Evolutionary conservation across 2,888 invertebrate genomes (phyloP), one percentile per base, ranked within the genome.

Genomic region (Cylloceria caligata): DNA sequence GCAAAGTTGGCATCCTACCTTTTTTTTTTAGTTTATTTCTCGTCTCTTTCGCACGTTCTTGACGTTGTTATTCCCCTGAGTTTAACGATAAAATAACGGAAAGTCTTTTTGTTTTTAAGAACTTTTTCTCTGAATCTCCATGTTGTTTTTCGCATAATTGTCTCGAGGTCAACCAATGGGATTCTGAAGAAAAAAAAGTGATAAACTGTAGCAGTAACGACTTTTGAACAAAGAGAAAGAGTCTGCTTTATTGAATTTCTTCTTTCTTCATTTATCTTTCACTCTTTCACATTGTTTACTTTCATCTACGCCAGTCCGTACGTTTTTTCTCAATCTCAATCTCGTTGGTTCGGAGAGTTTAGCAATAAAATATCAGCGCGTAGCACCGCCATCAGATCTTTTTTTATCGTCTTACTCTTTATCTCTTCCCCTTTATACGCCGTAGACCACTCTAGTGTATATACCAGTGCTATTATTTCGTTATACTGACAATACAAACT

Each of bases 401-500:
- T 34, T 57, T 30, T 13, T 34, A 34, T 57, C 57, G 7, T 57
- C 16, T 30, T 19, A 2, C 55, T n/a, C 57, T 30, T n/a, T 3
- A 13, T 57, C 6, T 57, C 57, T 30, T 30, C 6, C 36, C n/a
- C 21, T 21, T 36, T 68, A 49, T 36, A 21, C 9, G 16, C 11
- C 7, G 49, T 5, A 34, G 21, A 11, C 5, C 49, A 24, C 24
- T 16, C 36, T 30, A 3, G 16, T 21, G 3, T 24, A n/a, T 30
- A 16, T 21, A 9, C 16, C 13, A 9, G 0, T 13, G 39, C 42
- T 36, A 21, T 52, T 36, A 39, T 57, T 76, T 49, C 47, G 39
- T 49, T 55, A 19, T 45, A 69, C 34, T 39, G 19, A 42, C 72
- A 67, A 45, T 68, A 21, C 9, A 57, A 81, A 76, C 34, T 76